Conservation (phyloP, 1,140 invertebrate genomes). For the Hormaphis cornu region DNA sequence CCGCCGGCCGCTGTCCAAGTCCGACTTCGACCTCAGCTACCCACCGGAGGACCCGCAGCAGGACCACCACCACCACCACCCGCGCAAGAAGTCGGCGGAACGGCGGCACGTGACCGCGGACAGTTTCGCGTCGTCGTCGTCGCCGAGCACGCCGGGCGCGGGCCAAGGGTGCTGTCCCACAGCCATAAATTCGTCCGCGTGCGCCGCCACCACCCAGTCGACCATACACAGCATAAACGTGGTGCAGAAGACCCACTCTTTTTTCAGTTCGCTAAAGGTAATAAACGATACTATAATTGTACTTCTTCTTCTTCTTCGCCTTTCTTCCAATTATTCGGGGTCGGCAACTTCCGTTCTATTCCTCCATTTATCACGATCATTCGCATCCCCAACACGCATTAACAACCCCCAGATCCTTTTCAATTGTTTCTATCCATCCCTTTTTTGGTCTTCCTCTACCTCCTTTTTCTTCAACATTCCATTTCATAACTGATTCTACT, state of each 20-base stretch:
- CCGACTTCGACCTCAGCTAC: constrained; percentile 12
- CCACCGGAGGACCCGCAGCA: constrained; percentile 4
- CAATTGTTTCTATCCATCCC: too few species aligned
- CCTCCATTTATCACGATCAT: too few species aligned
- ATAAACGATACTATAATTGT: constrained; percentile 30
- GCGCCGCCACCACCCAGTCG: constrained; percentile 40
- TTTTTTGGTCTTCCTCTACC: too few species aligned
- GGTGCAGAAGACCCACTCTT: constrained; percentile 59
- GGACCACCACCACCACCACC: too few species aligned
- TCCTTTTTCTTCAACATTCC: background rate
- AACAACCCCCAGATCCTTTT: too few species aligned
- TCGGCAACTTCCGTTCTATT: too few species aligned
- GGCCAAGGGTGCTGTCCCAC: constrained; percentile 23
- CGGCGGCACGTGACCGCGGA: constrained; percentile 4
- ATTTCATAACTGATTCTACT: too few species aligned
- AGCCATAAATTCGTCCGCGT: constrained; percentile 17
- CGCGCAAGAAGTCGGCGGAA: constrained; percentile 5
- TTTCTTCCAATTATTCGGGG: too few species aligned
- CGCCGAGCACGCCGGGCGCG: constrained; percentile 6
- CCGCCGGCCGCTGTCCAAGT: background rate
- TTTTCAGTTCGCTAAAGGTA: constrained; percentile 57
- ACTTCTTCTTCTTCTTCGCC: too few species aligned
- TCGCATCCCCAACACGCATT: too few species aligned
- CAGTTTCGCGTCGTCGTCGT: constrained; percentile 9
- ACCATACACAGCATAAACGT: constrained; percentile 46